Evolutionary conservation across 2,888 invertebrate genomes (phyloP), one percentile per base, ranked within the genome.

Genomic region (Platycnemis pennipes): DNA sequence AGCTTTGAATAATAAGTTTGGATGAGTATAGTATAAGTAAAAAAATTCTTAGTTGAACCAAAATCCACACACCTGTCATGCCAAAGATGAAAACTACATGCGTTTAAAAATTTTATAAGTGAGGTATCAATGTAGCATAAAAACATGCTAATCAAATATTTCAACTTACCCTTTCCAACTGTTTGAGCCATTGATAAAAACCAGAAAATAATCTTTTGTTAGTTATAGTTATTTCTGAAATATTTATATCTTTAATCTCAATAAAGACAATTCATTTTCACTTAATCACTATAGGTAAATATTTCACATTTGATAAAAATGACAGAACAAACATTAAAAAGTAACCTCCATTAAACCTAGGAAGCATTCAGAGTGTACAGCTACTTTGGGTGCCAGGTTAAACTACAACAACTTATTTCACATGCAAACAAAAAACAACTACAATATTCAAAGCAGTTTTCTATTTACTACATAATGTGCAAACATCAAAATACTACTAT

Each of bases 91-190:
- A 45, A 44, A 63, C 63, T 63, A n/a, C 87, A 87, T 87, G 87
- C 87, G 19, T 7, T 26, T 42, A 53, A 56, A 42, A 56, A 31
- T 31, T 46, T 53, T 8, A 56, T 49, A 91, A 53, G n/a, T 49
- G 42, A n/a, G 46, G 46, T n/a, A 45, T 85, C 46, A 94, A 53
- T 63, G 77, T 45, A 69, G n/a, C 7, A 37, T 89, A 77, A 42
- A 37, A 94, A 89, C 26, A 89, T 63, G 89, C 88, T 77, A 85
- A 69, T 88, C 53, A 94, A 87, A 94, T 88, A 63, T 88, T 88
- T 69, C 85, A 86, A 95, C 95, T 95, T 95, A 95, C 95, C 95
- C 94, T 94, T 94, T 45, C 94, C 94, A 94, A 95, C 95, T 95
- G 95, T 94, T 86, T 94, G 94, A 88, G 53, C 94, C 95, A 94